Base-by-base conservation (phyloP, 2,888 invertebrate species). In the Epiperipatus broadwayi region DNA sequence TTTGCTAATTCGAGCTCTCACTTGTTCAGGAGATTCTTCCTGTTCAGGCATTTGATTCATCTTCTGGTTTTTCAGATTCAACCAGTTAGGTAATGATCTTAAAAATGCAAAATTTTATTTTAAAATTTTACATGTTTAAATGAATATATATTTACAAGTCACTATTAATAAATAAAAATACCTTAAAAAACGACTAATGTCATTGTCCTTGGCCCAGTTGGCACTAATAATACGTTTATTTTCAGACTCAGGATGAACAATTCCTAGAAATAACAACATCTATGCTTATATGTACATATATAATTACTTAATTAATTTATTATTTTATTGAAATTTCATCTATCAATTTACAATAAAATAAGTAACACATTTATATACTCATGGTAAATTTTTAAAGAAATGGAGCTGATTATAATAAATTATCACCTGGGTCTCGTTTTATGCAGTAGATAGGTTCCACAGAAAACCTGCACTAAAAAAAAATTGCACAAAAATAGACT, bases 141-240 rank as follows among this genome's bases (percentile, higher is more conserved):
- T 14, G 37, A 14, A 20, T 5, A 4, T 41, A 16, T 12, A 10
- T 33, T 27, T 25, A 21, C 12, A 31, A 19, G 21, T 39, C n/a
- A n/a, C n/a, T n/a, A n/a, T n/a, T n/a, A n/a, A n/a, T n/a, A n/a
- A n/a, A n/a, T n/a, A n/a, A 27, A 4, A 60, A 48, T 67, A 73
- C 73, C 81, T 84, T 49, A 93, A 70, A 61, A 89, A 83, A 38
- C 89, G 65, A 53, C 78, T 84, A 43, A 93, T 89, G 55, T 93
- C 91, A 51, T 85, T 85, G 59, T 93, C 91, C 48, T 83, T 81
- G 1, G 89, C 69, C 89, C 89, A 84, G 8, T 75, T 72, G 1
- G 80, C 78, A 50, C 78, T 79, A 48, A 79, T 77, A 41, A 83
- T 75, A 43, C 75, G 63, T 48, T 74, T 70, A 50, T 79, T 78